Conservation (phyloP, 2,888 invertebrate genomes). For the Lathronympha strigana region DNA sequence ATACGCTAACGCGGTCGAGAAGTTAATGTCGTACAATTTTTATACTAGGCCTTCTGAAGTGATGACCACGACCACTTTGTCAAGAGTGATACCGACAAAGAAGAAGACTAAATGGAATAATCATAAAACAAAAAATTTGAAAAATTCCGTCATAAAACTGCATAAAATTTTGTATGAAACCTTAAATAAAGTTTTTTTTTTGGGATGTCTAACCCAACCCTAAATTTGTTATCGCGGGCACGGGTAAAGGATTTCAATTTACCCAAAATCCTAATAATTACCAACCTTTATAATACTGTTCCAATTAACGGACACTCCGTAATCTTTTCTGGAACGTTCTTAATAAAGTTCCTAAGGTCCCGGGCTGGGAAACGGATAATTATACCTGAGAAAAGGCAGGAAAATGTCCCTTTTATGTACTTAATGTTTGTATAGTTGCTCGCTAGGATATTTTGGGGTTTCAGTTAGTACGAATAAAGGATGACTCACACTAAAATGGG, state of each 20-base stretch:
- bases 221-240: slow-evolving; percentile 1
- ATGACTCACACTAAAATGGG: no score
- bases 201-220: no score
- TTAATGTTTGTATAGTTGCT: slow-evolving; percentile 12
- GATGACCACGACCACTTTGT: no score
- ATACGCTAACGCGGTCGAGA: no score
- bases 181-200: no score
- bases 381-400: slow-evolving; percentile 7
- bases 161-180: no score
- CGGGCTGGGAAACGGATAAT: slow-evolving; percentile 28
- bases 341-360: slow-evolving; percentile 28
- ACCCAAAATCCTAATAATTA: slow-evolving; percentile 15
- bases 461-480: not conserved
- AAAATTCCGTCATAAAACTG: no score
- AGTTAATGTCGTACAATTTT: no score
- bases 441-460: not conserved
- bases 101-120: no score
- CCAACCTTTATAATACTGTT: slow-evolving; percentile 2
- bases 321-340: slow-evolving; percentile 20
- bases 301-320: slow-evolving; percentile 16
- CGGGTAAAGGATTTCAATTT: not conserved
- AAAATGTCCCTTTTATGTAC: slow-evolving; percentile 1
- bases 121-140: no score
- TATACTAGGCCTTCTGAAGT: no score
- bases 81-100: no score